phyloP scores from a whole-genome alignment of 2,888 invertebrate genomes.

The Pandemis cinnamomeana region DNA sequence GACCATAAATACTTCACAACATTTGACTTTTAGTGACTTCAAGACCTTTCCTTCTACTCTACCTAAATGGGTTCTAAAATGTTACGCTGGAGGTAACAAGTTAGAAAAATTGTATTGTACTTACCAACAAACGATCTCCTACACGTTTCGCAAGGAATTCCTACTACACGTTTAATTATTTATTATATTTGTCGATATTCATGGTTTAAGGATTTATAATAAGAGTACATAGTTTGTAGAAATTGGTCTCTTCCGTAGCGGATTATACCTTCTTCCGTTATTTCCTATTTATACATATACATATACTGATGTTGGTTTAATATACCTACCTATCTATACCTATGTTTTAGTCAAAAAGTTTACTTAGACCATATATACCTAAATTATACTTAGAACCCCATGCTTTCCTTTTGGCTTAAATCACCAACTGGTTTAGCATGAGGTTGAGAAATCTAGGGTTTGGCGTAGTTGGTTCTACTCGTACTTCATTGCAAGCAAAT shows the following conservation, averaged over 20 bases:
- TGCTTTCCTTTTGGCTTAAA: not conserved
- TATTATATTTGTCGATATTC: not conserved
- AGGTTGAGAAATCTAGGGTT: not conserved
- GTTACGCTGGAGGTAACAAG: not conserved
- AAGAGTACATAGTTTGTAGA: not conserved
- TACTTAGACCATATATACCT: no score
- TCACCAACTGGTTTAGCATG: not conserved
- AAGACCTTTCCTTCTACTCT: not conserved
- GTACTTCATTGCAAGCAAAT: not conserved
- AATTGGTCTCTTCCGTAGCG: conserved; percentile 1
- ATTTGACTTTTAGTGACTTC: not conserved
- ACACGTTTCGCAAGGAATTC: no score
- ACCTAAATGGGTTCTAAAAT: not conserved
- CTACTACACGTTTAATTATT: not conserved
- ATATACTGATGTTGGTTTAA: not conserved
- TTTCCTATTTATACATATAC: not conserved
- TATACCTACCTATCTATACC: no score
- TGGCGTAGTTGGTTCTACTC: not conserved
- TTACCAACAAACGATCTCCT: no score
- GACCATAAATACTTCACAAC: not conserved
- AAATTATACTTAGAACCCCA: not conserved
- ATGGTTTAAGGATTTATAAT: not conserved
- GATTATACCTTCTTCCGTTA: not conserved
- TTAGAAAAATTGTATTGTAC: not conserved
- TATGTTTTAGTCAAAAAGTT: no score